Base-by-base conservation (phyloP, 2,888 invertebrate genomes). In the Megamerina dolium region DNA sequence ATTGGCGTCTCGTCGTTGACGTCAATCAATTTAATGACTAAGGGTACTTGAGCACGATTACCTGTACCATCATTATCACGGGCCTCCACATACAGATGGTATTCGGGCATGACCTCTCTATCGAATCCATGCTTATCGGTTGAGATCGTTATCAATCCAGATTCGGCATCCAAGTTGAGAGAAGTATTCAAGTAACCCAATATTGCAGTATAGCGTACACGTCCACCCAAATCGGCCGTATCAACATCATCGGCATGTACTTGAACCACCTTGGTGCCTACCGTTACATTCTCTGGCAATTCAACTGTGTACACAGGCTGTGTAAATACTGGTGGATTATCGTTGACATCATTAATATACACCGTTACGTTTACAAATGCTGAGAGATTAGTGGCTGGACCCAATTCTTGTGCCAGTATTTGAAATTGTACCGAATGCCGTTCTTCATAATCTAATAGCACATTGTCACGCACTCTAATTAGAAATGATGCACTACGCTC, bases 1-100 rank as follows among this genome's bases (percentile, higher is more conserved):
- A 79, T 74, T 29, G 95, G 95, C 42, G 81, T 77, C 73, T 92
- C 84, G 73, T 94, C 93, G 69, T 94, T 93, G 43, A 86, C 82
- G 73, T 81, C 81, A 60, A 85, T 73, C 54, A 93, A 73, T 73
- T 82, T 82, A 60, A 91, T 79, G 56, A 82, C 77, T 55, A 90
- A 76, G 58, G 81, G 81, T 57, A 85, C 68, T 53, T 81, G 82
- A 33, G 86, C 82, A 56, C 79, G 78, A 64, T 85, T 82, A 45
- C 90, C 91, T 57, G 78, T 75, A 41, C 90, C 89, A 57, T 88
- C 83, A 64, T 86, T 85, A 73, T 95, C 94, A 53, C 85, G 80
- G 48, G 93, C 94, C 75, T 87, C 87, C 49, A 94, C 85, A 62
- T 81, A 81, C 57, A 93, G 78, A 66, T 82, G 79, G 68, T 88